phyloP scores from a whole-genome alignment of 1,140 invertebrate species.

The Drosophila virilis region DNA sequence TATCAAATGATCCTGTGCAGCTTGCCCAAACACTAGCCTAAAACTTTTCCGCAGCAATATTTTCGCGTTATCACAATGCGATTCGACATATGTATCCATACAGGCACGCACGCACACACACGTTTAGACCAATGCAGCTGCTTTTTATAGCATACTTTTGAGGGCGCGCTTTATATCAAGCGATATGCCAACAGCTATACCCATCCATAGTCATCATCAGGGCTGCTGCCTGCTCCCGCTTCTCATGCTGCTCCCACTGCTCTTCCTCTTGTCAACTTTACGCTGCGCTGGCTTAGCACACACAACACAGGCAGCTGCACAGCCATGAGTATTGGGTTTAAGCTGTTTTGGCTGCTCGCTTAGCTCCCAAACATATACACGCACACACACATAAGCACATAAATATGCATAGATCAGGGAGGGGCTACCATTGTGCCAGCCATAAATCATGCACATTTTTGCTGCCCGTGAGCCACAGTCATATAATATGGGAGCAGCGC shows the following conservation, averaged over 20 bases:
- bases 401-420: slow-evolving; percentile 16
- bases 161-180: slow-evolving; percentile 9
- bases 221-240: slow-evolving; percentile 3
- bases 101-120: background rate
- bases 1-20: slow-evolving; percentile 55
- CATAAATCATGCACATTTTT: slow-evolving; percentile 80
- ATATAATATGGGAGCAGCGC: slow-evolving; percentile 53
- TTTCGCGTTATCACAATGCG: slow-evolving; percentile 57
- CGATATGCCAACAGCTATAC: slow-evolving; percentile 13
- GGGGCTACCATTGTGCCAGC: slow-evolving; percentile 59
- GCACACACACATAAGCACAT: slow-evolving; percentile 18
- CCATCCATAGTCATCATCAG: slow-evolving; percentile 14
- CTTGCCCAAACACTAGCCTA: slow-evolving; percentile 2
- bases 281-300: slow-evolving; percentile 54
- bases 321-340: slow-evolving; percentile 9
- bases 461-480: slow-evolving; percentile 77
- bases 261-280: slow-evolving; percentile 40
- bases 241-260: slow-evolving; percentile 3
- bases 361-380: slow-evolving; percentile 21
- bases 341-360: slow-evolving; percentile 30
- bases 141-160: slow-evolving; percentile 50
- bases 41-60: slow-evolving; percentile 13
- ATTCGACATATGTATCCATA: slow-evolving; percentile 45
- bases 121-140: background rate
- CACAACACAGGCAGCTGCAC: slow-evolving; percentile 10